These are phyloP conservation scores for Clunio marinus DNA, from an alignment of 2,888 invertebrate genomes.

Conservation along the genomic window DNA sequence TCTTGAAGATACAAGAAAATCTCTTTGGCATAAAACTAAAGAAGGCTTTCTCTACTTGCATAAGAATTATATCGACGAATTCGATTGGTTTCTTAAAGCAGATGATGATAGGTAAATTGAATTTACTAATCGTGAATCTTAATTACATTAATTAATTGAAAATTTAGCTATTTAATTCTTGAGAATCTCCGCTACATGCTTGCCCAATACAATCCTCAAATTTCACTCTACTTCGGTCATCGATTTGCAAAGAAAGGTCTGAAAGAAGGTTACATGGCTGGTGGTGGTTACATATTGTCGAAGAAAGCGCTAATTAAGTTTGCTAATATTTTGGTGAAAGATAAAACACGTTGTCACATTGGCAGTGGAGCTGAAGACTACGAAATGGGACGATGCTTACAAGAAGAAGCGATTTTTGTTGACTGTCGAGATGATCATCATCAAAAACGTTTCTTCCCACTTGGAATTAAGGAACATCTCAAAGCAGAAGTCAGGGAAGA, in stretches of 20 bases:
- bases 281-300: no score
- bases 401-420: neutral
- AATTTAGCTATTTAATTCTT: constrained; percentile 76
- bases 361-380: no score
- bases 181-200: constrained; percentile 93
- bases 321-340: no score
- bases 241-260: neutral
- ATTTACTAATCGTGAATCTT: constrained; percentile 85
- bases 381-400: no score
- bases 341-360: no score
- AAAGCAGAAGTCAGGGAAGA: neutral
- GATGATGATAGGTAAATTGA: neutral
- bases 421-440: constrained; percentile 66
- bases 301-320: no score
- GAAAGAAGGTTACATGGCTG: constrained; percentile 71
- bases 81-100: neutral
- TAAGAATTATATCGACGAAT: constrained; percentile 59
- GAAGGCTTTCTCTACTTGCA: constrained; percentile 86
- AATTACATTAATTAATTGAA: constrained; percentile 38
- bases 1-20: neutral
- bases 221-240: constrained; percentile 80
- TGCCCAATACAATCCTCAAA: constrained; percentile 64
- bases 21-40: constrained; percentile 59
- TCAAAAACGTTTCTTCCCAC: constrained; percentile 72
- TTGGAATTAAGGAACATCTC: constrained; percentile 19